Evolutionary conservation across 2,888 invertebrate species (phyloP), one percentile per base, ranked within the genome.

Genomic region (Mythimna lalbum): DNA sequence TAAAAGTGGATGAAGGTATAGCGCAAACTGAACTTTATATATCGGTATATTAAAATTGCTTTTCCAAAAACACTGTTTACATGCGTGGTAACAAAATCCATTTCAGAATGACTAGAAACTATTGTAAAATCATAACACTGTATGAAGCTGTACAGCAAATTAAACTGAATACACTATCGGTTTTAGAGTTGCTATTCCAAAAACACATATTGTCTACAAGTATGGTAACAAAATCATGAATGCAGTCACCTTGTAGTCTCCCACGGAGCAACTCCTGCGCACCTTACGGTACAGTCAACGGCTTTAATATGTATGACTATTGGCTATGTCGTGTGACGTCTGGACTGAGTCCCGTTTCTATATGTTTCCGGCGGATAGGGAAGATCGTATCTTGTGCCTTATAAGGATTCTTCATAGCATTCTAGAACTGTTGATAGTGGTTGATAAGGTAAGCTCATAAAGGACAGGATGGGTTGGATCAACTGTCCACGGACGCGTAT

Each of bases 181-280:
- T 14, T 0, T 21, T 36, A 57, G 14, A 36, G 56, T 57, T 57
- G 36, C 6, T 36, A 36, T 57, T 57, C 7, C 7, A 6, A 14
- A 36, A 57, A 4, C 3, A 33, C 33, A 10, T 56, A n/a, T 33
- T 55, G 10, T 31, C 31, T 10, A 12, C 31, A 56, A 2, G 12
- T n/a, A 12, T 56, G 6, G 12, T 21, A 21, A 57, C 56, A 36
- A 36, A 57, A 57, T 57, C 3, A 36, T 7, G 7, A 36, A 57
- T 14, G 57, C 57, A 33, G 56, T 56, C 72, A 68, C 71, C 79
- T 78, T 77, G 77, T 53, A 53, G 64, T 66, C 78, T 81, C 86
- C 82, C 81, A 84, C 81, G 75, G 73, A 76, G 62, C 57, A 60
- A 73, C 86, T 82, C 84, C 79, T 69, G 77, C 75, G 67, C 70